Percentiles rank a stretch among this genome's conserved stretches.
Evolutionary conservation across 2,113 vertebrate species (phyloP).

Genomic region (Syngnathus floridae): DNA sequence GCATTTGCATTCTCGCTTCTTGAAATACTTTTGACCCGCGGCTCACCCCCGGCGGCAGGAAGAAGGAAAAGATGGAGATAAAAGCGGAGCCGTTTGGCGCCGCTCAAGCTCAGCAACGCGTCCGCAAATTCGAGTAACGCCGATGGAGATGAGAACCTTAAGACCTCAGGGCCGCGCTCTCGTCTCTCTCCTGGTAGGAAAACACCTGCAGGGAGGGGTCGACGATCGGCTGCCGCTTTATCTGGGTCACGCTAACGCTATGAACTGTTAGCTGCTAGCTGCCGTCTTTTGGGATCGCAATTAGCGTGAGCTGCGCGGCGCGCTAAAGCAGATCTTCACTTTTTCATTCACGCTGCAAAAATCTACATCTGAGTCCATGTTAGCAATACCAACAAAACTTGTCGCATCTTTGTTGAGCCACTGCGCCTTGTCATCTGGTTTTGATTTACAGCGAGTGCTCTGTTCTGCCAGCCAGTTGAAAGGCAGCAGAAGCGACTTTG

Average conservation of each 20-base stretch:
- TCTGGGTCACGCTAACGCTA: conserved; percentile 44
- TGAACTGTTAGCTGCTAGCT: conserved; percentile 37
- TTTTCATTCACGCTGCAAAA: background rate
- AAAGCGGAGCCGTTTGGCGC: conserved; percentile 36
- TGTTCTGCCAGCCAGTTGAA: conserved; percentile 48
- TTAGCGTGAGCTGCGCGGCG: background rate
- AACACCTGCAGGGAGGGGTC: conserved; percentile 53
- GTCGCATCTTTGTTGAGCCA: background rate
- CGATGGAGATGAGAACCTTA: conserved; percentile 28
- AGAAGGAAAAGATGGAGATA: conserved; percentile 38
- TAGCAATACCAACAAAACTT: no score
- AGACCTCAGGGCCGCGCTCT: conserved; percentile 15
- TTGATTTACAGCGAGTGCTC: conserved; percentile 46
- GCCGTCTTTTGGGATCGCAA: conserved; percentile 30
- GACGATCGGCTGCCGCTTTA: conserved; percentile 41
- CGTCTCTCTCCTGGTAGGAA: conserved; percentile 17
- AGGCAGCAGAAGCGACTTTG: conserved; percentile 31
- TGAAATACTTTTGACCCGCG: conserved; percentile 32
- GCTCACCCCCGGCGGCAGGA: conserved; percentile 36
- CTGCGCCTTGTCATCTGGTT: background rate
- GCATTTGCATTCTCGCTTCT: conserved; percentile 5
- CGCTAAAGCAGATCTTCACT: background rate
- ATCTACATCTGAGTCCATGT: no score
- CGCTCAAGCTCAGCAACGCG: conserved; percentile 22
- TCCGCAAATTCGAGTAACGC: conserved; percentile 27